Evolutionary conservation across 1,140 invertebrate species (phyloP).

Genomic region (Eurosta solidaginis): DNA sequence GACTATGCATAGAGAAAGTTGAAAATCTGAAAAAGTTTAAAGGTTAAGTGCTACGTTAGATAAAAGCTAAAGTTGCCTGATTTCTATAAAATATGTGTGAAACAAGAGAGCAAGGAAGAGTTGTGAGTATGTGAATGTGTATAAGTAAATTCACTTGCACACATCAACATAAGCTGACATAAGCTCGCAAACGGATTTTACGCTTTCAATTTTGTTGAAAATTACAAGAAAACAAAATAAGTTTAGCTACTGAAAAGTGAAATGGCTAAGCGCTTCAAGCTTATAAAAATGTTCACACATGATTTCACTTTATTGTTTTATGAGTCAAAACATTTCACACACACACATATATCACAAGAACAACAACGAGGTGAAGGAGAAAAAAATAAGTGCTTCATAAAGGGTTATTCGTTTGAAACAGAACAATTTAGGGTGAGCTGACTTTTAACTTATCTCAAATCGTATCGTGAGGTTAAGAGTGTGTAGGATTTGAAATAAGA

Average conservation of each 20-base stretch:
- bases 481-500: no score
- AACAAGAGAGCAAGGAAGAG: background rate
- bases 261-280: slow-evolving; percentile 3
- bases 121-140: background rate
- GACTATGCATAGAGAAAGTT: background rate
- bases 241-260: background rate
- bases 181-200: background rate
- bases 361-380: no score
- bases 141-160: background rate
- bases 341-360: background rate
- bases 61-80: background rate
- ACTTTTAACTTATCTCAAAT: no score
- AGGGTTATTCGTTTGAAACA: no score
- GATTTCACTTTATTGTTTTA: slow-evolving; percentile 25
- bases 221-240: background rate
- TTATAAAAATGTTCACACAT: slow-evolving; percentile 25
- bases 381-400: no score
- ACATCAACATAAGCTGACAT: background rate
- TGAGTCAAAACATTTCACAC: background rate
- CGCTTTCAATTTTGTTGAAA: background rate
- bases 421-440: no score
- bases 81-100: background rate
- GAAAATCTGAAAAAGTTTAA: slow-evolving; percentile 2
- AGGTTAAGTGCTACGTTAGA: no score
- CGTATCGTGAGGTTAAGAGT: no score